Conservation (phyloP, 2,888 invertebrate species). For the Tiphia femorata region DNA sequence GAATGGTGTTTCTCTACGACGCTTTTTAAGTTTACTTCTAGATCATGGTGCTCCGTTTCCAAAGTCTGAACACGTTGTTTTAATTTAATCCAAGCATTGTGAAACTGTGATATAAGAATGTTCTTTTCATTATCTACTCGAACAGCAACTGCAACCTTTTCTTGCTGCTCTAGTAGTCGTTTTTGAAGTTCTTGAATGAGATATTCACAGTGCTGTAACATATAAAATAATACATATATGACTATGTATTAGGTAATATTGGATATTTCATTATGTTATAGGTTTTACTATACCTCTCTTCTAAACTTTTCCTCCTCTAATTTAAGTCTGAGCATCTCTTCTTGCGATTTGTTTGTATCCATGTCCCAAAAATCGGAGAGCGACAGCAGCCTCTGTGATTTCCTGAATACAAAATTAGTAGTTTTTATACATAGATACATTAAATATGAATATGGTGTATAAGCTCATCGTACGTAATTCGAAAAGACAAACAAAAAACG, state of each 20-base stretch:
- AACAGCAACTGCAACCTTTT: constrained; percentile 83
- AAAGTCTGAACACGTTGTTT: constrained; percentile 63
- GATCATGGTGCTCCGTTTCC: constrained; percentile 64
- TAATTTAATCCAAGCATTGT: constrained; percentile 75
- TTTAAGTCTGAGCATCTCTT: constrained; percentile 67
- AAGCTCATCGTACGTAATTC: not conserved
- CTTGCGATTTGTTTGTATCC: constrained; percentile 62
- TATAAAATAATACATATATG: constrained; percentile 13
- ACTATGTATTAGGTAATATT: too few species aligned
- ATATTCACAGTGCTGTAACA: constrained; percentile 81
- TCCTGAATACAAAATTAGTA: constrained; percentile 28
- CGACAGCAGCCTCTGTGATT: constrained; percentile 67
- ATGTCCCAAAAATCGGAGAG: constrained; percentile 78
- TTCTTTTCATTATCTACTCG: constrained; percentile 84
- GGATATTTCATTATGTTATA: constrained; percentile 6
- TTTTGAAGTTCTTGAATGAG: constrained; percentile 82
- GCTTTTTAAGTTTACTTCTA: constrained; percentile 68
- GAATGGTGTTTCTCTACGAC: constrained; percentile 70
- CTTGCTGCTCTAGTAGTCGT: constrained; percentile 81
- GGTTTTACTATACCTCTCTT: constrained; percentile 74
- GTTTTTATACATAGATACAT: not conserved
- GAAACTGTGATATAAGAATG: constrained; percentile 75
- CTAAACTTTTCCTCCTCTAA: constrained; percentile 83
- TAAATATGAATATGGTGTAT: not conserved
- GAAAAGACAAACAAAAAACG: not conserved